These are phyloP conservation scores for Andricus curvator DNA, from an alignment of 2,888 invertebrate genomes.

Conservation along the genomic window DNA sequence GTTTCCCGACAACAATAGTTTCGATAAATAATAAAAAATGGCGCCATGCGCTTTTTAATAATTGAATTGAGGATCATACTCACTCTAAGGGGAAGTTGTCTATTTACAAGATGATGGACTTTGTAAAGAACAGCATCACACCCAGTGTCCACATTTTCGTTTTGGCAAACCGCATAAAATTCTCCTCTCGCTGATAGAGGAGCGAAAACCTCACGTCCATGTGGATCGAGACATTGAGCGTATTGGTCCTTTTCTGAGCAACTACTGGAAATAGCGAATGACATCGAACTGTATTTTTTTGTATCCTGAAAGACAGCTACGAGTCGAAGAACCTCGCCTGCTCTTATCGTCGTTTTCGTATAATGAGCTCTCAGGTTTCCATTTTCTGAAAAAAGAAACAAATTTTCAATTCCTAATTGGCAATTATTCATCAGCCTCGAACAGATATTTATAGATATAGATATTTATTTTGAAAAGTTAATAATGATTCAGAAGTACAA, in stretches of 20 bases:
- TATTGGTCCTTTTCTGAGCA: slow-evolving; percentile 77
- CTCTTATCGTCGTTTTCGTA: slow-evolving; percentile 78
- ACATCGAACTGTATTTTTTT: slow-evolving; percentile 71
- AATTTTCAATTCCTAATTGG: background rate
- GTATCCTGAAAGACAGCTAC: slow-evolving; percentile 81
- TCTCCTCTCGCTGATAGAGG: slow-evolving; percentile 79
- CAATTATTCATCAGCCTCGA: background rate
- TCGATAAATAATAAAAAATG: no score
- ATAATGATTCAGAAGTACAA: background rate
- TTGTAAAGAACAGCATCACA: slow-evolving; percentile 79
- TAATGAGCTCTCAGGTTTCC: slow-evolving; percentile 78
- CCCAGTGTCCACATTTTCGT: slow-evolving; percentile 75
- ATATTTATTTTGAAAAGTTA: background rate
- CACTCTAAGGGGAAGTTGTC: slow-evolving; percentile 78
- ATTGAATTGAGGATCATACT: slow-evolving; percentile 44
- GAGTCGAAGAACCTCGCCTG: slow-evolving; percentile 79
- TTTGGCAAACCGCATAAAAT: slow-evolving; percentile 79
- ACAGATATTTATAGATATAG: background rate
- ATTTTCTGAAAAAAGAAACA: slow-evolving; percentile 65
- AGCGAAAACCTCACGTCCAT: slow-evolving; percentile 78
- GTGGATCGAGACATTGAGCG: slow-evolving; percentile 79
- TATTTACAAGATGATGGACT: slow-evolving; percentile 79
- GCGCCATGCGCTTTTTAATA: no score
- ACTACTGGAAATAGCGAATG: slow-evolving; percentile 73
- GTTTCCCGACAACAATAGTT: no score